These are phyloP conservation scores for Malthinus seriepunctatus DNA, from an alignment of 2,888 invertebrate species.

Conservation along the genomic window DNA sequence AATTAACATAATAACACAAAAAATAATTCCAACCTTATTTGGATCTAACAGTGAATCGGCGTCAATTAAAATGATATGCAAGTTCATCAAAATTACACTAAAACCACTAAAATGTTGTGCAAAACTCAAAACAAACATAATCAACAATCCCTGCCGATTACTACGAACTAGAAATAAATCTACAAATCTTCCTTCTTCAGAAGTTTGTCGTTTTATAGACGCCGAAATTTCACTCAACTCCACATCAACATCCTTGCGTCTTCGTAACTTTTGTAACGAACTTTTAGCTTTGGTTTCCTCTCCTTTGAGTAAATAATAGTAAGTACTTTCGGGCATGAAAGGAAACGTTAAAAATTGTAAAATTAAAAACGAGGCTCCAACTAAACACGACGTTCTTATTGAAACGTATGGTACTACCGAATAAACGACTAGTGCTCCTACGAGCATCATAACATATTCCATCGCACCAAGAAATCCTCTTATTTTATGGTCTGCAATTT, in stretches of 20 bases:
- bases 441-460: conserved; percentile 59
- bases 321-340: conserved; percentile 67
- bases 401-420: conserved; percentile 62
- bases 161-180: conserved; percentile 40
- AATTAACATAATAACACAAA: conserved; percentile 48
- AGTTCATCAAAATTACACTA: conserved; percentile 52
- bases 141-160: conserved; percentile 47
- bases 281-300: conserved; percentile 53
- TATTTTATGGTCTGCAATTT: conserved; percentile 62
- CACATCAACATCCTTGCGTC: conserved; percentile 55
- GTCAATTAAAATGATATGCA: conserved; percentile 48
- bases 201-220: neutral
- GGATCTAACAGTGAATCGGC: conserved; percentile 46
- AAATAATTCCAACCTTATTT: conserved; percentile 46
- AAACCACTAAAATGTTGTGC: conserved; percentile 51
- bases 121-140: conserved; percentile 49
- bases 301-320: conserved; percentile 51
- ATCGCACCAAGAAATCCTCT: conserved; percentile 65
- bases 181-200: neutral
- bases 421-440: conserved; percentile 65
- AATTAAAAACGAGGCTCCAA: conserved; percentile 62
- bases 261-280: conserved; percentile 61
- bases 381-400: conserved; percentile 57
- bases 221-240: conserved; percentile 36
- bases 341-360: conserved; percentile 60